Percentiles rank a stretch among this genome's conserved stretches.
phyloP scores from a whole-genome alignment of 2,888 invertebrate species.

The Quadriops clusia region DNA sequence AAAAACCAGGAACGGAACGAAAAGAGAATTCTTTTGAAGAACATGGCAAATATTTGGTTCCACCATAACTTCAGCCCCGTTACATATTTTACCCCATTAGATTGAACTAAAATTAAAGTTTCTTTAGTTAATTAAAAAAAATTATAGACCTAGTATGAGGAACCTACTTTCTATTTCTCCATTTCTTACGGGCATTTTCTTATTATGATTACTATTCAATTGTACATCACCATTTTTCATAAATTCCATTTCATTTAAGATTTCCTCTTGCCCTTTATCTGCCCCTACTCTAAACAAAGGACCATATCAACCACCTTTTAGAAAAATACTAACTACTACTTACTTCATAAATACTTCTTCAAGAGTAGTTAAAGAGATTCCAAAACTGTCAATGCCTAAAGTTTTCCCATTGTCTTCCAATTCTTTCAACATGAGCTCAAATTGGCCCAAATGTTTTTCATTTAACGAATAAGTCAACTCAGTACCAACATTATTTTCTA shows the following conservation, averaged over 20 bases:
- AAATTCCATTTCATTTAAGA: too few species aligned
- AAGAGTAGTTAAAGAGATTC: constrained; percentile 72
- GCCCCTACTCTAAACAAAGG: constrained; percentile 22
- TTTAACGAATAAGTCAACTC: constrained; percentile 61
- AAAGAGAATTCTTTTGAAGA: constrained; percentile 32
- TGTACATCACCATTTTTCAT: too few species aligned
- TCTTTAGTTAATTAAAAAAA: too few species aligned
- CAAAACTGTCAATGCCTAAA: constrained; percentile 64
- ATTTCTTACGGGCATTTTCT: constrained; percentile 7
- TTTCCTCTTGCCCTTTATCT: constrained; percentile 20
- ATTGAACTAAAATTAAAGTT: constrained; percentile 22
- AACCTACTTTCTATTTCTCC: constrained; percentile 9
- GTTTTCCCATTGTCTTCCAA: constrained; percentile 47
- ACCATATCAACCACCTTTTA: too few species aligned
- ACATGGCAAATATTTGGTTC: constrained; percentile 35
- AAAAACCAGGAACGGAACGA: constrained; percentile 55
- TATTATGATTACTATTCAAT: constrained; percentile 9
- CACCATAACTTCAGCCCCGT: constrained; percentile 20
- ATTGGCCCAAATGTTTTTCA: constrained; percentile 47
- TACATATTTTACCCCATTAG: constrained; percentile 19
- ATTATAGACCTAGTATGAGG: too few species aligned
- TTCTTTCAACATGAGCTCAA: constrained; percentile 56
- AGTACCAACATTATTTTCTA: constrained; percentile 62
- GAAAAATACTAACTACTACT: too few species aligned
- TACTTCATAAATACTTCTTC: constrained; percentile 83